These are phyloP conservation scores for Adineta ricciae DNA, from an alignment of 2,888 invertebrate genomes.

Conservation along the genomic window DNA sequence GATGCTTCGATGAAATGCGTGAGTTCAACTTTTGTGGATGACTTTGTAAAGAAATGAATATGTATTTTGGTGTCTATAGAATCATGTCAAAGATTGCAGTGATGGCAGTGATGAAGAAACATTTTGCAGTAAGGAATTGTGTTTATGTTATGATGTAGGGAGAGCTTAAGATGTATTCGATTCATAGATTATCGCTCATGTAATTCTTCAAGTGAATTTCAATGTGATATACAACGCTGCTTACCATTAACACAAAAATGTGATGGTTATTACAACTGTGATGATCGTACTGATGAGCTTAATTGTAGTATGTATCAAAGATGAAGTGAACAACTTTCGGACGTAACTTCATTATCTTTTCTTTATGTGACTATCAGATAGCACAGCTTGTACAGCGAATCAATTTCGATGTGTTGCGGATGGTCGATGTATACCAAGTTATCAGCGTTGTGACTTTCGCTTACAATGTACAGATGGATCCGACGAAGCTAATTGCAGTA, in stretches of 20 bases:
- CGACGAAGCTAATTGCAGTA: constrained; percentile 60
- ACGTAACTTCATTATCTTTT: too few species aligned
- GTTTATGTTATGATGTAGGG: not conserved
- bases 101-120: constrained; percentile 29
- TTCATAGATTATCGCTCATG: constrained; percentile 21
- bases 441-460: constrained; percentile 83
- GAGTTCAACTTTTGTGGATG: not conserved
- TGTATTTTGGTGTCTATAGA: not conserved
- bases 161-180: not conserved
- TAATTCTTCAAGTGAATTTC: not conserved
- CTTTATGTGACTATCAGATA: not conserved
- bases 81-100: constrained; percentile 51
- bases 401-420: constrained; percentile 42
- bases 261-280: constrained; percentile 62
- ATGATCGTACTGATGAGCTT: constrained; percentile 75
- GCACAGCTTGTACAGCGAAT: constrained; percentile 40
- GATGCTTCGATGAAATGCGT: constrained; percentile 46
- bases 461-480: constrained; percentile 80
- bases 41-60: not conserved
- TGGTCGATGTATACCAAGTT: constrained; percentile 65
- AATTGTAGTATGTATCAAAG: not conserved
- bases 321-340: not conserved
- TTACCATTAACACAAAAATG: constrained; percentile 10
- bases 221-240: constrained; percentile 20
- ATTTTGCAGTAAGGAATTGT: constrained; percentile 23